Evolutionary conservation across 2,888 invertebrate genomes (phyloP), one percentile per base, ranked within the genome.

Genomic region (Hirtodrosophila trivittata): DNA sequence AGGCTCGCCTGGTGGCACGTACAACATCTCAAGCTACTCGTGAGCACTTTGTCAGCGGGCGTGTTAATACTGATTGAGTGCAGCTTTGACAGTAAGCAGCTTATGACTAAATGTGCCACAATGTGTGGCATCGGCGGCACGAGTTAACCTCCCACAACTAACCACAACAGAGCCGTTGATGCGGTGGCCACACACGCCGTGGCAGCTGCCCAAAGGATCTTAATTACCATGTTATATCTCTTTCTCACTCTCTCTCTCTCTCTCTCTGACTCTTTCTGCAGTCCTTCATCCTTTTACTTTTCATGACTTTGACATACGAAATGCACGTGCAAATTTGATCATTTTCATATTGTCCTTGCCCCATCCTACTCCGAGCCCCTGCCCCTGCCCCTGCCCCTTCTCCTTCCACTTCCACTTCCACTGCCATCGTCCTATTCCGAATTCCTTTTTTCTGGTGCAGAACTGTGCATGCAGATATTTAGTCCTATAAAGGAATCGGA

Each of bases 1-100:
- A 6, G 1, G 10, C 21, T 47, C 8, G 10, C 58, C 45, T 51
- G 45, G 38, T 51, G 55, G 55, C 67, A 67, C 70, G 65, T 69
- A 64, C 70, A 10, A 10, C 43, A 41, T 21, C 45, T 39, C 43
- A 38, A 54, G 71, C 64, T 64, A 59, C 59, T 68, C 50, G 57
- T 57, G 43, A 51, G 51, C 70, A 58, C 75, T 69, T 68, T 55
- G 69, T 54, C 35, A 54, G 51, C 26, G 41, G 43, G 52, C 69
- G 39, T 77, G 69, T 68, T 75, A 71, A 54, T 67, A 72, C 66
- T 83, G 81, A 78, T 86, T 86, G 77, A 86, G 84, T 76, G 64
- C 66, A 76, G 66, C 86, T 83, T 75, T 64, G 60, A 52, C 54
- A 54, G 46, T 52, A 68, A 83, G 64, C 67, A 62, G 64, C 78